Percentiles rank a stretch among this genome's conserved stretches.
These are phyloP conservation scores for Montipora cactus DNA, from an alignment of 64 coral and sea anemone species.

Conservation along the genomic window DNA sequence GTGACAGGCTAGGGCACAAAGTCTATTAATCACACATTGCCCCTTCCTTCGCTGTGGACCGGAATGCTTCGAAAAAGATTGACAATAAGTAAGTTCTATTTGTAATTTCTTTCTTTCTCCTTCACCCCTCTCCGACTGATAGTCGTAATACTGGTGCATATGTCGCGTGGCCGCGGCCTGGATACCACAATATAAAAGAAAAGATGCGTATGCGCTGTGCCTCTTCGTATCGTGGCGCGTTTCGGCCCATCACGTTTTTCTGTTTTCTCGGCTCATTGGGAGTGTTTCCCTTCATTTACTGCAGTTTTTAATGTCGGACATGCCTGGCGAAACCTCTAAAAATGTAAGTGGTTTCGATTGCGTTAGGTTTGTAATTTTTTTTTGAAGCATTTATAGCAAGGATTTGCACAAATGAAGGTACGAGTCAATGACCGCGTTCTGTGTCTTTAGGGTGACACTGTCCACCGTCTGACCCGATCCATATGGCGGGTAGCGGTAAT, in stretches of 20 bases:
- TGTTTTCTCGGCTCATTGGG: neutral
- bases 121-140: neutral
- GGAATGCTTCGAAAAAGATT: too few species aligned
- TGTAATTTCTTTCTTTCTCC: too few species aligned
- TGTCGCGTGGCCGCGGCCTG: neutral
- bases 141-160: constrained; percentile 1
- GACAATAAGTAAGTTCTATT: too few species aligned
- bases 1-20: too few species aligned
- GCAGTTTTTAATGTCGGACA: neutral
- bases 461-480: neutral
- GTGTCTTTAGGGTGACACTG: neutral
- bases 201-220: neutral
- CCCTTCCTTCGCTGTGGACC: too few species aligned
- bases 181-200: constrained; percentile 2
- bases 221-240: constrained; percentile 10
- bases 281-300: neutral
- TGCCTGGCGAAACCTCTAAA: neutral
- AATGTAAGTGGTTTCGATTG: too few species aligned
- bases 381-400: too few species aligned
- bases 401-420: too few species aligned
- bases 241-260: neutral
- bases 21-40: too few species aligned
- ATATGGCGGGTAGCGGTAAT: neutral
- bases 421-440: neutral
- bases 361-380: too few species aligned